Conservation (phyloP, 2,113 vertebrate genomes). For the Chroicocephalus ridibundus region DNA sequence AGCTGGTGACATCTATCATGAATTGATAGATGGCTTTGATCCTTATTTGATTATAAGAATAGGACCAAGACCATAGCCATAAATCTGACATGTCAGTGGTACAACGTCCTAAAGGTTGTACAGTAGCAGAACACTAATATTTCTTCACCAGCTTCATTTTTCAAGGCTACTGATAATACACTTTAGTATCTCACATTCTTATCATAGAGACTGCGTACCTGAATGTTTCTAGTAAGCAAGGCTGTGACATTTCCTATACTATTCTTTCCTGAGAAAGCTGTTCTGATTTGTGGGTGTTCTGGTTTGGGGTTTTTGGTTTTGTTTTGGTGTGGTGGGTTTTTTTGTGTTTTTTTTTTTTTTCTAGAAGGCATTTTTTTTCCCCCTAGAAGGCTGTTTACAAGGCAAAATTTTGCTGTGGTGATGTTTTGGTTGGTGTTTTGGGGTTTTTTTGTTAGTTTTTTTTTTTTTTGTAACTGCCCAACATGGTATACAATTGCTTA, state of each 20-base stretch:
- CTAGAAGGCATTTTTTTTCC: background rate
- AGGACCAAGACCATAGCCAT: background rate
- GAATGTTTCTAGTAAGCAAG: background rate
- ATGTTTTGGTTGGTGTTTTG: background rate
- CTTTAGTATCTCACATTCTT: background rate
- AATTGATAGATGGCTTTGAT: background rate
- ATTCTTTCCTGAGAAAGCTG: background rate
- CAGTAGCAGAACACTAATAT: background rate
- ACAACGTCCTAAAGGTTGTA: background rate
- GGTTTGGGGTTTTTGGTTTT: background rate
- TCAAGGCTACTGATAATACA: background rate
- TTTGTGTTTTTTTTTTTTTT: too few relatives aligned
- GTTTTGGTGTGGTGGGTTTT: background rate
- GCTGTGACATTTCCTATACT: background rate
- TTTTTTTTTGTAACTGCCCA: background rate
- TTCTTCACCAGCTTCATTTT: background rate
- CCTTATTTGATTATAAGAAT: background rate
- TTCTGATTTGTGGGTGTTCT: background rate
- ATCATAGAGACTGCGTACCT: background rate
- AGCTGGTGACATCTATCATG: background rate
- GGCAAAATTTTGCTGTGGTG: background rate
- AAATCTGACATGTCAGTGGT: background rate
- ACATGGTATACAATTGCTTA: background rate
- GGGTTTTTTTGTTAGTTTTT: background rate
- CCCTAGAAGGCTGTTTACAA: background rate